Conservation (phyloP, 2,888 invertebrate genomes). For the Caprella mutica region DNA sequence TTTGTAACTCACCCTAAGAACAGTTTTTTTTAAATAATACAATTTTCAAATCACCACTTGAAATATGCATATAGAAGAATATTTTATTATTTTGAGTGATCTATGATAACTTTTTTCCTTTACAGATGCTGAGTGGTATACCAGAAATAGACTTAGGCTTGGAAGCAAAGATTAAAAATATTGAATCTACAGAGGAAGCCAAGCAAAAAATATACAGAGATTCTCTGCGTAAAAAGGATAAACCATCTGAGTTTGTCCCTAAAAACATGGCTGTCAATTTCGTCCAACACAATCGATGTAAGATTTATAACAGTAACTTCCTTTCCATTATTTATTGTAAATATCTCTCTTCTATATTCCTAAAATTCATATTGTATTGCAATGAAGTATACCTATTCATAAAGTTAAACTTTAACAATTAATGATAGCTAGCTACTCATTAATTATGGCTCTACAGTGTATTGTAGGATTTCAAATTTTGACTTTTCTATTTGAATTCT, state of each 20-base stretch:
- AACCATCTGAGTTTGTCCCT: constrained; percentile 88
- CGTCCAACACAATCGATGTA: constrained; percentile 91
- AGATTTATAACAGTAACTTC: constrained; percentile 38
- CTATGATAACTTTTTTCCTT: not conserved
- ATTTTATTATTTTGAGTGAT: no score
- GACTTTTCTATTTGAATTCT: no score
- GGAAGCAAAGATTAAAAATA: constrained; percentile 96
- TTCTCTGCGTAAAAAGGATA: constrained; percentile 78
- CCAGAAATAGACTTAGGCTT: constrained; percentile 99
- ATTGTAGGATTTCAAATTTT: no score
- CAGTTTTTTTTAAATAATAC: no score
- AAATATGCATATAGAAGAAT: no score
- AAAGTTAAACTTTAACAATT: no score
- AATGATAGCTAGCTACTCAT: no score
- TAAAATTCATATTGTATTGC: not conserved
- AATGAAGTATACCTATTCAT: no score
- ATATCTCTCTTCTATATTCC: not conserved
- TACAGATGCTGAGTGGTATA: constrained; percentile 88
- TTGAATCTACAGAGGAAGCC: constrained; percentile 97
- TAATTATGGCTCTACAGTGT: not conserved
- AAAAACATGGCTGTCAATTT: constrained; percentile 98
- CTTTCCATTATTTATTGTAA: no score
- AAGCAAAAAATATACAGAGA: constrained; percentile 84
- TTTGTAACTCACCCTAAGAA: no score
- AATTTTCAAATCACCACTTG: no score